Evolutionary conservation across 2,113 vertebrate species (phyloP).

Genomic region (Rhinoderma darwinii): DNA sequence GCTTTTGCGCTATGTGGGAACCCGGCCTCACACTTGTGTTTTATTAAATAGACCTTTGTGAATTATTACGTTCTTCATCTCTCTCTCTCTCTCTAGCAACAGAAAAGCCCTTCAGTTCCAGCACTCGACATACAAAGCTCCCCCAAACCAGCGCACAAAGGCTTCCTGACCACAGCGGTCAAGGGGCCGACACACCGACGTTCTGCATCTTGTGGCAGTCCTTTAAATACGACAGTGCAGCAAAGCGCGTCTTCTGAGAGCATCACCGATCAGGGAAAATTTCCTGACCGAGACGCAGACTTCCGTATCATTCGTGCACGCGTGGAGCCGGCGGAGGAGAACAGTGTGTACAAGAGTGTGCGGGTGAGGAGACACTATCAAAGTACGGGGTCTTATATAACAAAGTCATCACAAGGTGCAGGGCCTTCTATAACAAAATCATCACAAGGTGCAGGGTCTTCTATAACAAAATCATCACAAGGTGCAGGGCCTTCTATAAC

Average conservation of each 20-base stretch:
- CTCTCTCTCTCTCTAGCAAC: constrained; percentile 73
- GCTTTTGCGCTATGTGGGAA: background rate
- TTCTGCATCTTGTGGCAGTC: constrained; percentile 87
- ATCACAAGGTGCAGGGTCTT: background rate
- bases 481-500: background rate
- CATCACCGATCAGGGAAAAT: constrained; percentile 13
- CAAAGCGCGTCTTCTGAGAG: constrained; percentile 74
- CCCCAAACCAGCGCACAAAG: constrained; percentile 61
- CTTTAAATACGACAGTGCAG: constrained; percentile 59
- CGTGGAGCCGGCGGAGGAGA: constrained; percentile 83
- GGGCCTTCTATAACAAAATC: background rate
- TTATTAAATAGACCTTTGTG: background rate
- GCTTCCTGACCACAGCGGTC: constrained; percentile 67
- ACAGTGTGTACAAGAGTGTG: constrained; percentile 89
- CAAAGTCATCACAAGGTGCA: background rate
- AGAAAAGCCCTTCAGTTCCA: constrained; percentile 87
- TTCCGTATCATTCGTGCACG: constrained; percentile 86
- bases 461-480: background rate
- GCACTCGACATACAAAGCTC: constrained; percentile 77
- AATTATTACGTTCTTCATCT: background rate
- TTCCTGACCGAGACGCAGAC: constrained; percentile 65
- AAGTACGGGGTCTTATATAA: background rate
- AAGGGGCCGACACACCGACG: constrained; percentile 83
- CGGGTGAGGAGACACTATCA: constrained; percentile 73
- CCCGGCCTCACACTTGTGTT: background rate